These are phyloP conservation scores for Aporrectodea caliginosa DNA, from an alignment of 1,140 invertebrate species.

Conservation along the genomic window DNA sequence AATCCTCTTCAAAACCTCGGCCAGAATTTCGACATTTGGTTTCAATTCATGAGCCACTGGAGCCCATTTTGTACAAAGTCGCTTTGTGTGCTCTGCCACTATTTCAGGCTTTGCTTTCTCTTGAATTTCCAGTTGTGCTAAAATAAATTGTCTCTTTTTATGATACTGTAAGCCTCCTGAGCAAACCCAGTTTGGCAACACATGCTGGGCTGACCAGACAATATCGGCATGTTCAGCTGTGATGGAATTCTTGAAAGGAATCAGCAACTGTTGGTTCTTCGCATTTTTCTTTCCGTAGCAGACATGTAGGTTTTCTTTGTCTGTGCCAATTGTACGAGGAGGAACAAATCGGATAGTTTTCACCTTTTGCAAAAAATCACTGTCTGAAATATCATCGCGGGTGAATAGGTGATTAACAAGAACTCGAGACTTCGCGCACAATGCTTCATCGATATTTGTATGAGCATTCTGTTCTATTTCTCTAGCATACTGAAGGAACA, in stretches of 20 bases:
- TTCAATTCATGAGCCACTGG: background rate
- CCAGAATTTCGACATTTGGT: background rate
- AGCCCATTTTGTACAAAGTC: background rate
- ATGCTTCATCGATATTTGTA: background rate
- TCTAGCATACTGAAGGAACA: slow-evolving; percentile 1
- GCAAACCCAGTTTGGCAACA: background rate
- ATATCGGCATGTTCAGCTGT: background rate
- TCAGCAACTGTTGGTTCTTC: background rate
- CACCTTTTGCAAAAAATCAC: background rate
- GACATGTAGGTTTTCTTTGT: background rate
- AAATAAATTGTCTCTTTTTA: background rate
- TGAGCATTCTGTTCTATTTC: background rate
- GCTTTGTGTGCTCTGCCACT: background rate
- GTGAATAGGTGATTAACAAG: slow-evolving; percentile 26
- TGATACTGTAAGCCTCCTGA: too few relatives aligned
- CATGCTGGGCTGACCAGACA: background rate
- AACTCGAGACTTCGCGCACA: slow-evolving; percentile 4
- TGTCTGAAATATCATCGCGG: background rate
- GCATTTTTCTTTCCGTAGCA: background rate
- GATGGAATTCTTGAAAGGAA: background rate
- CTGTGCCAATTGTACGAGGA: background rate
- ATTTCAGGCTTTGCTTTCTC: background rate
- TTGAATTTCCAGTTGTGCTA: background rate
- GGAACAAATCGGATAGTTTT: background rate
- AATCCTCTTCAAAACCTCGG: background rate